These are phyloP conservation scores for Mesocricetus auratus DNA, from an alignment of 2,113 vertebrate genomes.

Conservation along the genomic window DNA sequence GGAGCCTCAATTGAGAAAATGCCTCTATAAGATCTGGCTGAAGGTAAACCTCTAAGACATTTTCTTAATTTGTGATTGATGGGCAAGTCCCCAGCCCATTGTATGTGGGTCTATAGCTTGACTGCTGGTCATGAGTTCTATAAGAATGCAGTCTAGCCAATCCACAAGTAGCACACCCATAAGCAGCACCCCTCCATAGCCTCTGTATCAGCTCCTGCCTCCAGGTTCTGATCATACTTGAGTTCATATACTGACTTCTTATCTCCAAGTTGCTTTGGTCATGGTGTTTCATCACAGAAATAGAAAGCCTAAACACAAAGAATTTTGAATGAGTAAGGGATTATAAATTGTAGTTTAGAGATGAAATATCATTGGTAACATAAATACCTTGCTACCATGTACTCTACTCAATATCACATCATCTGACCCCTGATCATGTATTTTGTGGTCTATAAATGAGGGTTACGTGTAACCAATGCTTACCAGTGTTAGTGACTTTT, in stretches of 20 bases:
- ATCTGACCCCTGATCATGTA: background rate
- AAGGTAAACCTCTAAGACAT: background rate
- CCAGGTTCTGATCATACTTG: background rate
- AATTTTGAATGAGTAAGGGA: background rate
- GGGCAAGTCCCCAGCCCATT: too few species aligned
- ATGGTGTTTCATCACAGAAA: background rate
- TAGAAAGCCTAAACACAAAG: background rate
- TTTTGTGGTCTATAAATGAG: background rate
- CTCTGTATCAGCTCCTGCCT: background rate
- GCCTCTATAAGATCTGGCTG: background rate
- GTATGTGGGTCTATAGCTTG: background rate
- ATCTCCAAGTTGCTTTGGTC: background rate
- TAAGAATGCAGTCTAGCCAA: background rate
- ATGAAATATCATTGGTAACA: background rate
- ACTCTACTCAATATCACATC: background rate
- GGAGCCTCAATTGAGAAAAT: background rate
- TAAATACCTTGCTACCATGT: background rate
- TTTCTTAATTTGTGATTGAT: background rate
- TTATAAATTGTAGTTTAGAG: slow-evolving; percentile 26
- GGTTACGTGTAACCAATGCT: background rate
- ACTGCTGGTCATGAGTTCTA: background rate
- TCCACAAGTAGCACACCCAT: background rate
- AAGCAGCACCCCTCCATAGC: background rate
- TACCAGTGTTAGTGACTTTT: background rate
- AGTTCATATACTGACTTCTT: background rate